Evolutionary conservation across 2,888 invertebrate genomes (phyloP).

Genomic region (Stenchaetothrips biformis): DNA sequence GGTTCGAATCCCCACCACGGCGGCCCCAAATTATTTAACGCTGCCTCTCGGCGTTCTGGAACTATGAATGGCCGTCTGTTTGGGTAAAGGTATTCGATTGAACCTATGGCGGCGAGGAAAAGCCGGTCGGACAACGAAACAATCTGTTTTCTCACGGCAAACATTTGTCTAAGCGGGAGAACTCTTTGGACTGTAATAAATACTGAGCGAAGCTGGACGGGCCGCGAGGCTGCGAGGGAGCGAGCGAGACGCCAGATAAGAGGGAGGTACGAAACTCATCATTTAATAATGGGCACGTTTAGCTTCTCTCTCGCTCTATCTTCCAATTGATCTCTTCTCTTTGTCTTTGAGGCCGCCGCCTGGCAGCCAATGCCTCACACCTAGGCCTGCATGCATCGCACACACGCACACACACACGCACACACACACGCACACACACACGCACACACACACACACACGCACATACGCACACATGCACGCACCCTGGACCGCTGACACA

Average conservation of each 20-base stretch:
- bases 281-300: conserved; percentile 25
- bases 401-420: background rate
- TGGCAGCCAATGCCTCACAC: conserved; percentile 12
- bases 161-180: conserved; percentile 22
- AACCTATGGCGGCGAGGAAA: no score
- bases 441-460: background rate
- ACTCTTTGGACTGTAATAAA: conserved; percentile 14
- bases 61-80: no score
- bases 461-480: no score
- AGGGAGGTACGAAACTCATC: conserved; percentile 20
- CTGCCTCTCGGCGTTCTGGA: no score
- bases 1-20: no score
- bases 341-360: conserved; percentile 20
- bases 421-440: background rate
- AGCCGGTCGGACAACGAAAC: conserved; percentile 1
- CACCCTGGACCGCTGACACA: no score
- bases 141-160: conserved; percentile 24
- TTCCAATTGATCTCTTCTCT: conserved; percentile 22
- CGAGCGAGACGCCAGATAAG: background rate
- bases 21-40: no score
- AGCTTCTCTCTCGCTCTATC: conserved; percentile 23
- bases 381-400: conserved; percentile 9
- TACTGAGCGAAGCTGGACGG: conserved; percentile 9
- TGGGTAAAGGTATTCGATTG: no score
- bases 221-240: background rate